Percentiles rank a stretch among this genome's conserved stretches.
phyloP scores from a whole-genome alignment of 2,888 invertebrate genomes.

The Saturnia pavonia region DNA sequence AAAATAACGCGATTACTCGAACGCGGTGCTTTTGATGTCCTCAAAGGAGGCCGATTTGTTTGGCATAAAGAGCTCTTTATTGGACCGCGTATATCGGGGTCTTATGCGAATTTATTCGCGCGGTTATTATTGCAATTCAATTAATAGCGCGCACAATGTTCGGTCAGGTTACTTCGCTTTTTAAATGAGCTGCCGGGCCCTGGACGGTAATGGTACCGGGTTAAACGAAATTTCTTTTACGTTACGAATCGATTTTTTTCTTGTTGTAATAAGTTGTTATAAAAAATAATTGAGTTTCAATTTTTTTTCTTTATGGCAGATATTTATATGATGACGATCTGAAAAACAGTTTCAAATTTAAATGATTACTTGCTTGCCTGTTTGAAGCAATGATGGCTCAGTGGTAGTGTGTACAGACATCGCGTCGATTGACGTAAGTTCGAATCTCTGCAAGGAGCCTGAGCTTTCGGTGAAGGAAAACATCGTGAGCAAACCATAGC shows the following conservation, averaged over 20 bases:
- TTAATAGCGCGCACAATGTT: constrained; percentile 66
- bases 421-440: too few relatives aligned
- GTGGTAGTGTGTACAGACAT: too few relatives aligned
- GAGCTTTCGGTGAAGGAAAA: too few relatives aligned
- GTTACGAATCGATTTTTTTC: constrained; percentile 12
- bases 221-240: constrained; percentile 22
- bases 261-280: background rate
- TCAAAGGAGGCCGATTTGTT: constrained; percentile 80
- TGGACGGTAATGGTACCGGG: constrained; percentile 39
- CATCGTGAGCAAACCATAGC: too few relatives aligned
- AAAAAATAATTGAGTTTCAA: background rate
- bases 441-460: too few relatives aligned
- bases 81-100: constrained; percentile 57
- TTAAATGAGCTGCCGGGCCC: constrained; percentile 33
- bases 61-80: constrained; percentile 77
- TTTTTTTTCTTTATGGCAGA: background rate
- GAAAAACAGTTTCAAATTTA: too few relatives aligned
- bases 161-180: constrained; percentile 62
- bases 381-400: too few relatives aligned
- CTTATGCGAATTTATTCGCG: constrained; percentile 71
- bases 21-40: constrained; percentile 66
- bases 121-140: constrained; percentile 79
- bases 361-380: too few relatives aligned
- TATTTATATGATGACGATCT: too few relatives aligned
- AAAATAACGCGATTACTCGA: constrained; percentile 56